Percentiles rank a stretch among this genome's conserved stretches.
Conservation (phyloP, 2,797 vertebrate genomes). For the Smutsia temminckii region DNA sequence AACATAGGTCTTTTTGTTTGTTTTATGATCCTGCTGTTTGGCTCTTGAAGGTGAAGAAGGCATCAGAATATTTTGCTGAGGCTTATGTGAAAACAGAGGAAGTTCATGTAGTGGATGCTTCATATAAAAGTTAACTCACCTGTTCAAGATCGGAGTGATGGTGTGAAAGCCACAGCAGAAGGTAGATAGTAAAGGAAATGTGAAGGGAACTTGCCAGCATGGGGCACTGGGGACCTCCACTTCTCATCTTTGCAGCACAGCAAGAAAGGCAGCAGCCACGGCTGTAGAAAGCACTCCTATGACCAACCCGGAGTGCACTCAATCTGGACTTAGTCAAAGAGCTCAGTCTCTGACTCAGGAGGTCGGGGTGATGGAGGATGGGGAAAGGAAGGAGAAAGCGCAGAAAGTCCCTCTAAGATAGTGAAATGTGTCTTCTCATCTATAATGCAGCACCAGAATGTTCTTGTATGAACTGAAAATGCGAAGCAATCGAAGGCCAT, state of each 20-base stretch:
- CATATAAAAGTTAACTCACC: neutral
- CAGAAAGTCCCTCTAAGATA: conserved; percentile 72
- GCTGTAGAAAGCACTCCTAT: neutral
- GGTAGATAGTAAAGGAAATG: neutral
- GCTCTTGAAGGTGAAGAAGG: neutral
- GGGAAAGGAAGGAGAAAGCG: conserved; percentile 29
- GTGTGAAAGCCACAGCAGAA: neutral
- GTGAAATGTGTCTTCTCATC: conserved; percentile 81
- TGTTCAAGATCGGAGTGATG: neutral
- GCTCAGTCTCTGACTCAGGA: conserved; percentile 48
- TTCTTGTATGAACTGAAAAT: conserved; percentile 85
- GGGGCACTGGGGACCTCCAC: accelerated
- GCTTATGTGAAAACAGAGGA: neutral
- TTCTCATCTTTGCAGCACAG: neutral
- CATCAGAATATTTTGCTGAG: neutral
- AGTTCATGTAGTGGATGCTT: neutral
- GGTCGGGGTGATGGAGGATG: neutral
- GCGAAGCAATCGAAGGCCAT: conserved; percentile 86
- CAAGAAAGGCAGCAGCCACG: neutral
- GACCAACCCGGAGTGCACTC: conserved; percentile 61
- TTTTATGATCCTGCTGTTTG: neutral
- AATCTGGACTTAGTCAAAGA: conserved; percentile 80
- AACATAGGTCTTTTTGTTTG: neutral
- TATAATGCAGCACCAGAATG: conserved; percentile 85
- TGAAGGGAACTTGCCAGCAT: neutral